Evolutionary conservation across 35 echinoderm and acorn worm genomes (phyloP).

Genomic region (Apostichopus japonicus): DNA sequence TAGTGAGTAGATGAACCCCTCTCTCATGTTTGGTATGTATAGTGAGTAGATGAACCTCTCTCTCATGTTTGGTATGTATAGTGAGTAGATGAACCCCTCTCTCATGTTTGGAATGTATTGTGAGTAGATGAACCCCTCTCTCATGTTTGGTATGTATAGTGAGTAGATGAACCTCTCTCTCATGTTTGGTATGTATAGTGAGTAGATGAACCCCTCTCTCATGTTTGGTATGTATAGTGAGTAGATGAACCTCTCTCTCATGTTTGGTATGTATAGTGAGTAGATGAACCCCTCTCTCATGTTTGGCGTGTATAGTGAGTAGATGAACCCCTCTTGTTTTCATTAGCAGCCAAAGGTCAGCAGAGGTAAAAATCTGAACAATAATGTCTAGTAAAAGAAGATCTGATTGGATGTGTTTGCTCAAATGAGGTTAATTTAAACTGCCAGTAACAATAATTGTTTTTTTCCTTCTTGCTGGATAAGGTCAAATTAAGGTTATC

Average conservation of each 20-base stretch:
- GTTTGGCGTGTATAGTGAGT: too few relatives aligned
- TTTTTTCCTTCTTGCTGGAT: not conserved
- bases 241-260: too few relatives aligned
- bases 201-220: not conserved
- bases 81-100: too few relatives aligned
- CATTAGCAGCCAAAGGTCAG: not conserved
- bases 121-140: not conserved
- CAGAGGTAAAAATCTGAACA: not conserved
- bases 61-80: too few relatives aligned
- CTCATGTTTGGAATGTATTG: not conserved
- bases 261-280: not conserved
- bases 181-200: not conserved
- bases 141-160: too few relatives aligned
- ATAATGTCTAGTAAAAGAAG: too few relatives aligned
- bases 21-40: not conserved
- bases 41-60: not conserved
- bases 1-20: too few relatives aligned
- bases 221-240: too few relatives aligned
- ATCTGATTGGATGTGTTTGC: too few relatives aligned
- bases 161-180: too few relatives aligned
- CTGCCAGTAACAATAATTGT: not conserved
- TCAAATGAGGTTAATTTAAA: too few relatives aligned
- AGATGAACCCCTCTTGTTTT: not conserved
- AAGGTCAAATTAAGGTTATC: not conserved
- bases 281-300: not conserved